Evolutionary conservation across 2,797 vertebrate genomes (phyloP).

Genomic region (Hypotaenidia philippensis): DNA sequence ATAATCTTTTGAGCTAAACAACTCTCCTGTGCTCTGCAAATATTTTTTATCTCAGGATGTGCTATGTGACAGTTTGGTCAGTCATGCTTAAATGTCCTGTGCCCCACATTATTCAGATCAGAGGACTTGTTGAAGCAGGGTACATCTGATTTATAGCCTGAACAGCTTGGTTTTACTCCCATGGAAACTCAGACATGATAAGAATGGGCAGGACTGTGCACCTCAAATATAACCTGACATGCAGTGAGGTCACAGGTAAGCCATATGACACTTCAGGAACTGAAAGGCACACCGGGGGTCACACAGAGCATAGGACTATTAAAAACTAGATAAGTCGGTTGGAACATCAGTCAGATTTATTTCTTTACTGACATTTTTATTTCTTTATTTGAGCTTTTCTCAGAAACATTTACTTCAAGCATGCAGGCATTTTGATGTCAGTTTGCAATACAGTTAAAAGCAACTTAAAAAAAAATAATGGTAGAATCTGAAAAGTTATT

Average conservation of each 20-base stretch:
- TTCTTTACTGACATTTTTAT: background rate
- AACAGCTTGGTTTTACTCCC: background rate
- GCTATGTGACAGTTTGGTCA: background rate
- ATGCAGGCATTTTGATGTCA: background rate
- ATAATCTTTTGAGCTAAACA: background rate
- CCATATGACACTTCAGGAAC: background rate
- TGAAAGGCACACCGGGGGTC: background rate
- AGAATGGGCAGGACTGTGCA: background rate
- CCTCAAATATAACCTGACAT: background rate
- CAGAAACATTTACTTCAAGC: background rate
- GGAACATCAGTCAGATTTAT: background rate
- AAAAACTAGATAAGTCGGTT: background rate
- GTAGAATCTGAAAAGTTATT: background rate
- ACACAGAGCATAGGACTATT: background rate
- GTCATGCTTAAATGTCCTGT: background rate
- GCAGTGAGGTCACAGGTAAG: background rate
- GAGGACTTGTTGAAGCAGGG: background rate
- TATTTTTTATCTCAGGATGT: background rate
- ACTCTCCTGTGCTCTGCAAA: background rate
- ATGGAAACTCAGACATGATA: background rate
- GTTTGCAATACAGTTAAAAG: background rate
- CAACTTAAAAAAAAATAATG: background rate
- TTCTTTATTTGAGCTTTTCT: constrained; percentile 48
- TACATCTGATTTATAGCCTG: background rate
- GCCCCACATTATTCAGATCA: background rate